Evolutionary conservation across 2,113 vertebrate genomes (phyloP).

Genomic region (Chionis minor): DNA sequence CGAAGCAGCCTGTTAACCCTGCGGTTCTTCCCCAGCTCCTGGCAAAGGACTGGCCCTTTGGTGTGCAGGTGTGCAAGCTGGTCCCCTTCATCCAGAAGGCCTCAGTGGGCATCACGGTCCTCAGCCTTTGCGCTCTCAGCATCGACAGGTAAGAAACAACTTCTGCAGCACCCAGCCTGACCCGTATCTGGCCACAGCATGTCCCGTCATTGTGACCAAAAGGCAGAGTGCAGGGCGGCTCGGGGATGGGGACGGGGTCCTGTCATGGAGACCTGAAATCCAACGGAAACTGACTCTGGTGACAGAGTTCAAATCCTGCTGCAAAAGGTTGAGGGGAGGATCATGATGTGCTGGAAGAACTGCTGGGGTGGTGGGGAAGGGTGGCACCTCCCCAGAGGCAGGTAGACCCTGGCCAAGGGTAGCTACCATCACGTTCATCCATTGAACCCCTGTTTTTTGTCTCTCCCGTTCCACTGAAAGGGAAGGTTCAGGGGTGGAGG

Average conservation of each 20-base stretch:
- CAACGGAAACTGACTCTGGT: not conserved
- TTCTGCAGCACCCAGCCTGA: not conserved
- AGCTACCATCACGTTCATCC: not conserved
- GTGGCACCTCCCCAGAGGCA: not conserved
- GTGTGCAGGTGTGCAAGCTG: conserved; percentile 86
- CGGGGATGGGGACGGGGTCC: not conserved
- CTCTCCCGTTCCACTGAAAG: not conserved
- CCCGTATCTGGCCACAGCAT: accelerated
- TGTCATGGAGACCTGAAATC: not conserved
- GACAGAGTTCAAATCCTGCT: not conserved
- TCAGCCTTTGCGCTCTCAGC: conserved; percentile 91
- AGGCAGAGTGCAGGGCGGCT: not conserved
- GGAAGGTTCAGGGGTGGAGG: not conserved
- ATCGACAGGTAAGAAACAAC: conserved; percentile 81
- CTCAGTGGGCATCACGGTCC: conserved; percentile 88
- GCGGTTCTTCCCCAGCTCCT: conserved; percentile 73
- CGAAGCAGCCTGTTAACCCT: not conserved
- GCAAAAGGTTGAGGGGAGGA: not conserved
- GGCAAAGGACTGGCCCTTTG: conserved; percentile 89
- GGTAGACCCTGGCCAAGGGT: not conserved
- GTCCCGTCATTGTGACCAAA: accelerated
- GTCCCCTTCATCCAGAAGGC: conserved; percentile 90
- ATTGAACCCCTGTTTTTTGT: not conserved
- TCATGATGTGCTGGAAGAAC: not conserved
- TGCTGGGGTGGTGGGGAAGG: not conserved